phyloP scores from a whole-genome alignment of 2,797 vertebrate genomes.

The Oreonectes daqikongensis region DNA sequence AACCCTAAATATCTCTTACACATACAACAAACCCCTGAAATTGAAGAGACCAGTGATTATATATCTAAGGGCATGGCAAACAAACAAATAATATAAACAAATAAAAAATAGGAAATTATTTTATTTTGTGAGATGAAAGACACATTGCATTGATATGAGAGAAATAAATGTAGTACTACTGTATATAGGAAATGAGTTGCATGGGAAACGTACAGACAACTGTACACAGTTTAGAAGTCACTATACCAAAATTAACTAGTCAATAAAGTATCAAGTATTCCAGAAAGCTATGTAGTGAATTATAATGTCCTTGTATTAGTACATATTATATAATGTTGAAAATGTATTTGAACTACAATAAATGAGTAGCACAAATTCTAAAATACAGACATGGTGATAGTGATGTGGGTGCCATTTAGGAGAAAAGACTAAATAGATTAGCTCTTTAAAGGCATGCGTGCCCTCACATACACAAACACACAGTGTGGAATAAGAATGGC shows the following conservation, averaged over 20 bases:
- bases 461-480: neutral
- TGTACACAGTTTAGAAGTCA: too few relatives aligned
- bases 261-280: slow-evolving; percentile 2
- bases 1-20: neutral
- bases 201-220: too few relatives aligned
- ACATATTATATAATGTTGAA: neutral
- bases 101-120: too few relatives aligned
- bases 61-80: too few relatives aligned
- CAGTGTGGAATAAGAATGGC: neutral
- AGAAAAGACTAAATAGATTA: neutral
- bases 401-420: too few relatives aligned
- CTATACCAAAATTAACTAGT: neutral
- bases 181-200: too few relatives aligned
- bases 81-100: too few relatives aligned
- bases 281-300: neutral
- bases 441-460: slow-evolving; percentile 3
- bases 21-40: too few relatives aligned
- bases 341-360: neutral
- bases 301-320: neutral
- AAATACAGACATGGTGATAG: neutral
- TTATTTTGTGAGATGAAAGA: too few relatives aligned
- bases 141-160: too few relatives aligned
- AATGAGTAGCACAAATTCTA: neutral
- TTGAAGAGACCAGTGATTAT: too few relatives aligned
- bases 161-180: too few relatives aligned